These are phyloP conservation scores for Antheraea pernyi DNA, from an alignment of 1,140 invertebrate genomes.

Conservation along the genomic window DNA sequence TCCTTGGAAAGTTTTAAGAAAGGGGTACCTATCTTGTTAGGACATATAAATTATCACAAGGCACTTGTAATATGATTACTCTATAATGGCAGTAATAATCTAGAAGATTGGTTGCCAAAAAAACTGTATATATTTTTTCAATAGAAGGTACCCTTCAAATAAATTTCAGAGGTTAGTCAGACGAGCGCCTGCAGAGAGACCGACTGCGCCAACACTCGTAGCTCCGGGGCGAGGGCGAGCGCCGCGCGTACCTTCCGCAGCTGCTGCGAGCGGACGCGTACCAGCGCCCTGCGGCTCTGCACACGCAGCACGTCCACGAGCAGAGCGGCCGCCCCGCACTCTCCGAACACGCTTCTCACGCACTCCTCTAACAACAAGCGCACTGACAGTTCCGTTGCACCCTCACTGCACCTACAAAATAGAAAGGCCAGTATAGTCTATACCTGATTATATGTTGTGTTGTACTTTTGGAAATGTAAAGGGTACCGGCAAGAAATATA, in stretches of 20 bases:
- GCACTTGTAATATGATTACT: no score
- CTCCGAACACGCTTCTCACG: neutral
- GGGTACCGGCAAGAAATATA: no score
- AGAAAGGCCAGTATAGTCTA: neutral
- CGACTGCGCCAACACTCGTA: neutral
- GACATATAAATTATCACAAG: no score
- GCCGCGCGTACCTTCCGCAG: conserved; percentile 2
- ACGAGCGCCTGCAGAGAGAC: conserved; percentile 6
- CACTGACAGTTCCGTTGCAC: neutral
- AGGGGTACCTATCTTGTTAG: no score
- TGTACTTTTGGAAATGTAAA: no score
- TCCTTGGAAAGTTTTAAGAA: no score
- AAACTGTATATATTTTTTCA: no score
- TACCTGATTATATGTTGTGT: neutral
- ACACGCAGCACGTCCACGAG: conserved; percentile 6
- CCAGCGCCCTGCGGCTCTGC: neutral
- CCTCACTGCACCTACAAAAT: neutral
- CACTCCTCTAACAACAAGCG: conserved; percentile 1
- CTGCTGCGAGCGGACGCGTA: neutral
- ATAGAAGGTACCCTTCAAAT: neutral
- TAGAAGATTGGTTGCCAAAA: no score
- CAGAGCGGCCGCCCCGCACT: neutral
- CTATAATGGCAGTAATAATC: no score
- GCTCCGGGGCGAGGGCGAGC: neutral
- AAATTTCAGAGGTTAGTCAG: neutral